A percentile compares a stretch with the other conserved stretches of the same genome.
phyloP scores from a whole-genome alignment of 1,140 invertebrate genomes.

The Ericerus pela region DNA sequence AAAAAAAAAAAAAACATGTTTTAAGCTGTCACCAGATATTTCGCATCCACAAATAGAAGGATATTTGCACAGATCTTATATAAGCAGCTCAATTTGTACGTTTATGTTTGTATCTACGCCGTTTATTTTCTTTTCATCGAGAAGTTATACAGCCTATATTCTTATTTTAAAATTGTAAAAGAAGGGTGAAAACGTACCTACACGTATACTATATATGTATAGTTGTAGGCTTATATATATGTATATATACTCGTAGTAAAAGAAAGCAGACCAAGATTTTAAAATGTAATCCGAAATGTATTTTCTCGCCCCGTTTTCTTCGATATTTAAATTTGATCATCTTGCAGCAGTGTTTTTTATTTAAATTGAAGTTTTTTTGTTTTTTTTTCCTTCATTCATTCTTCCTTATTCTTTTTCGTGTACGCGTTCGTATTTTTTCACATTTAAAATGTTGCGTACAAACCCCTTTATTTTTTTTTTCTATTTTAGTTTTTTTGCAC shows the following conservation, averaged over 20 bases:
- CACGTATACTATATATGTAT: no score
- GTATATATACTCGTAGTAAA: no score
- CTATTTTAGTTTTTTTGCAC: no score
- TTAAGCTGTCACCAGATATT: no score
- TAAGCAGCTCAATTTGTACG: no score
- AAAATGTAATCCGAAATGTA: constrained; percentile 12
- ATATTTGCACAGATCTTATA: no score
- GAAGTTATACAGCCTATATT: no score
- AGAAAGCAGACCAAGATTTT: not conserved
- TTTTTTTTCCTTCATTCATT: not conserved
- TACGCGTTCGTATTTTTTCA: not conserved
- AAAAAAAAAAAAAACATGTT: no score
- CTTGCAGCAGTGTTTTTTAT: constrained; percentile 6
- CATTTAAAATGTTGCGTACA: no score
- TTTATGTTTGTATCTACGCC: not conserved
- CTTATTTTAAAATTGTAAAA: constrained; percentile 11
- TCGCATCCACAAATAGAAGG: no score
- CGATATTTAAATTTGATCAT: constrained; percentile 12
- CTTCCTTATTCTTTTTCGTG: not conserved
- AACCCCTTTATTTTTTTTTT: no score
- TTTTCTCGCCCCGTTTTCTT: constrained; percentile 10
- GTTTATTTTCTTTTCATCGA: constrained; percentile 11
- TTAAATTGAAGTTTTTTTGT: constrained; percentile 6
- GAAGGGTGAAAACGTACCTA: not conserved
- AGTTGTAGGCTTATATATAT: no score